Percentiles rank a stretch among this genome's conserved stretches.
These are phyloP conservation scores for Tribolium freemani DNA, from an alignment of 2,888 invertebrate species.

Conservation along the genomic window DNA sequence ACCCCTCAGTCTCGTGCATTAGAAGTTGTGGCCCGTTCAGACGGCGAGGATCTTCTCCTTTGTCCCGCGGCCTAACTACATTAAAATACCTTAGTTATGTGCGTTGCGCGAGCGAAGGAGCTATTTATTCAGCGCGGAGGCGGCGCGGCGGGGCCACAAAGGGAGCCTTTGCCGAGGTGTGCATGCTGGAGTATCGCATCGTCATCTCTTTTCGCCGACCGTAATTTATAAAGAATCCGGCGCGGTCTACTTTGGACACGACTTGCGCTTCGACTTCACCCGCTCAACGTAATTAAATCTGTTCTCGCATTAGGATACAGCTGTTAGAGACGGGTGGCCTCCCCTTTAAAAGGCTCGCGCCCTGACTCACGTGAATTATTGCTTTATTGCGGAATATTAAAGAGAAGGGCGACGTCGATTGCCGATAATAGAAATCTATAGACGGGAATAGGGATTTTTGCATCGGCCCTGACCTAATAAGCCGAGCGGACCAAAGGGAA, in stretches of 20 bases:
- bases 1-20: constrained; percentile 21
- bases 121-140: constrained; percentile 52
- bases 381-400: constrained; percentile 40
- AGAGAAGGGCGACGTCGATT: constrained; percentile 22
- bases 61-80: constrained; percentile 55
- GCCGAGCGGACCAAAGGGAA: not conserved
- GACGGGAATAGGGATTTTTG: not conserved
- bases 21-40: constrained; percentile 36
- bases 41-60: constrained; percentile 52
- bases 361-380: constrained; percentile 39
- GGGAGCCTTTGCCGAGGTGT: not conserved
- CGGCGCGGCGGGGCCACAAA: constrained; percentile 27
- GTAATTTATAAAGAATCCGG: constrained; percentile 41
- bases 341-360: constrained; percentile 32
- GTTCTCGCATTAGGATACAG: constrained; percentile 44
- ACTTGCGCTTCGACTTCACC: constrained; percentile 21
- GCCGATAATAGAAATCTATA: constrained; percentile 14
- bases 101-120: constrained; percentile 48
- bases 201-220: constrained; percentile 19
- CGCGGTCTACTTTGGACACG: constrained; percentile 41
- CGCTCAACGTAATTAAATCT: constrained; percentile 40
- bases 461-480: not conserved
- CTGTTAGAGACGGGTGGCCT: constrained; percentile 30
- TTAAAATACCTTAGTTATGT: constrained; percentile 57
- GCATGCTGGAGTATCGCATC: constrained; percentile 1